Evolutionary conservation across 2,888 invertebrate species (phyloP), one percentile per base, ranked within the genome.

Genomic region (Parnassius apollo): DNA sequence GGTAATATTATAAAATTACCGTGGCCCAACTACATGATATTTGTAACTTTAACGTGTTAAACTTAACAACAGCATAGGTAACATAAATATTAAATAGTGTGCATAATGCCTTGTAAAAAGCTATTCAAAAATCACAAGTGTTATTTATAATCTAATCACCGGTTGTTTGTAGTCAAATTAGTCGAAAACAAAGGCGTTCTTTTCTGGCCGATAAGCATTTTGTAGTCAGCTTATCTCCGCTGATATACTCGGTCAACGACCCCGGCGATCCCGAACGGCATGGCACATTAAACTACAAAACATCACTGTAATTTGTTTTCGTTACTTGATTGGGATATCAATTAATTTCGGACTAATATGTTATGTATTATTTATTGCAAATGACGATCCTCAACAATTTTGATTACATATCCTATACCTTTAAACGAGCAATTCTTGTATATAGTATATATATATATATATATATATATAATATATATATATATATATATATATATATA

Each of bases 101-200:
- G n/a, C 7, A n/a, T 46, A n/a, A 12, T 46, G 4, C 12, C 12
- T 55, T 11, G 18, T 13, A 7, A 54, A n/a, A 44, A 42, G 35
- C 11, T 48, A 59, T 59, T 52, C 9, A 63, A 65, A 70, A 63
- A 62, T 64, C 58, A 64, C 57, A 63, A 60, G 66, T 73, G 65
- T 61, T 66, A 69, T 74, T 74, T 78, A 77, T 80, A 78, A 85
- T 82, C 76, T 85, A 88, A 89, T 89, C 88, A 82, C 71, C 72
- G 65, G 66, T 67, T 70, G 76, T 76, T 75, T 71, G 74, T 77
- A 76, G 81, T 83, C 79, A 74, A 85, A 85, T 82, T 80, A 73
- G 82, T 82, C 73, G 81, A 87, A 87, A 90, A 90, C 88, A 89
- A 88, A 85, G 81, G 82, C 81, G 75, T 80, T 85, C 85, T 85